Percentiles rank a stretch among this genome's conserved stretches.
These are phyloP conservation scores for Papilio xuthus DNA, from an alignment of 1,140 invertebrate genomes.

Conservation along the genomic window DNA sequence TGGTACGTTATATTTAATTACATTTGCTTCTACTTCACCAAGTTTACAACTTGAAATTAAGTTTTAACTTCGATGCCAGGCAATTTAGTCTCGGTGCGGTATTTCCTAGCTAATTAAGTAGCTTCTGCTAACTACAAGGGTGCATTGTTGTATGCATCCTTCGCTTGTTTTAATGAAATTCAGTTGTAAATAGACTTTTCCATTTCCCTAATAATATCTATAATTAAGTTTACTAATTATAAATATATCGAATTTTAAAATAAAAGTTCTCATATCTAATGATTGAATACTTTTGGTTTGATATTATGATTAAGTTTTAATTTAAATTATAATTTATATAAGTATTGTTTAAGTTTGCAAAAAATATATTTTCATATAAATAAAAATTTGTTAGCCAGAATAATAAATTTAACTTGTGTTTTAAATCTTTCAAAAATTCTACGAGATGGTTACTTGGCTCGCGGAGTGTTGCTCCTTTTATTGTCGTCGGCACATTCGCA, in stretches of 20 bases:
- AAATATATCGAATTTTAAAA: too few relatives aligned
- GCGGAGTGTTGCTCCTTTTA: conserved; percentile 19
- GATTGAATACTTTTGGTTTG: too few relatives aligned
- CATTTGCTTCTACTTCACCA: neutral
- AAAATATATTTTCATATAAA: neutral
- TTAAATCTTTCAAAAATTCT: neutral
- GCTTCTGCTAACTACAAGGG: conserved; percentile 37
- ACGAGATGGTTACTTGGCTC: conserved; percentile 10
- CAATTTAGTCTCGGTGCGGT: conserved; percentile 35
- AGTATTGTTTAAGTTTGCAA: neutral
- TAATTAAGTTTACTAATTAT: neutral
- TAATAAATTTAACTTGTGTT: conserved; percentile 2
- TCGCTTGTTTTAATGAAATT: conserved; percentile 37
- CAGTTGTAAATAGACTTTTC: neutral
- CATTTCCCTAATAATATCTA: neutral
- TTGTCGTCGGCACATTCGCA: neutral
- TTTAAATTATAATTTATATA: too few relatives aligned
- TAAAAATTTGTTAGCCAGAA: neutral
- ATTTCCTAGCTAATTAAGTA: conserved; percentile 39
- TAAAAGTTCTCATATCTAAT: too few relatives aligned
- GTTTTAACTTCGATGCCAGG: conserved; percentile 33
- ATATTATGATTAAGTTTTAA: too few relatives aligned
- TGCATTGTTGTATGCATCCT: conserved; percentile 35
- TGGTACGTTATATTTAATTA: neutral
- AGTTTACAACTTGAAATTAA: conserved; percentile 33